A percentile compares a stretch with the other conserved stretches of the same genome.
Conservation (phyloP, 2,888 invertebrate genomes). For the Sarcophaga caerulescens region DNA sequence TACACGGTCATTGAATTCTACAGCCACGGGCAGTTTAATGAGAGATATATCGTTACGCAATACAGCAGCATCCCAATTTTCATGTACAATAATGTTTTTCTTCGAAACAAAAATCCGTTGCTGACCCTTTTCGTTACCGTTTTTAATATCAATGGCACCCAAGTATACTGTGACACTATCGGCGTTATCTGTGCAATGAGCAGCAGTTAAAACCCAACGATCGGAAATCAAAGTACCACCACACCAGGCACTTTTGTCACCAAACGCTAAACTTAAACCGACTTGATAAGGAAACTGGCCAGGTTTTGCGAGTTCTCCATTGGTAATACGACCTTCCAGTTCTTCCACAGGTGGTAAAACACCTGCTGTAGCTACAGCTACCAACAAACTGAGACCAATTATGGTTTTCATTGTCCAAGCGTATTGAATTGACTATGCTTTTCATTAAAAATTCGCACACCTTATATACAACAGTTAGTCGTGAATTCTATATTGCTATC, state of each 20-base stretch:
- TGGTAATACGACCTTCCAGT: conserved; percentile 75
- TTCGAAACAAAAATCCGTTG: conserved; percentile 66
- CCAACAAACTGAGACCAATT: conserved; percentile 65
- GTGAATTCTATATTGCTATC: conserved; percentile 17
- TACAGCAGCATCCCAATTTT: conserved; percentile 62
- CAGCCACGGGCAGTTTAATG: conserved; percentile 70
- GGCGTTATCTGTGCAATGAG: conserved; percentile 76
- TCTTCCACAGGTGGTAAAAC: conserved; percentile 32
- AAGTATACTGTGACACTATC: conserved; percentile 69
- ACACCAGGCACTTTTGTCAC: conserved; percentile 73
- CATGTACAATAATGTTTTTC: conserved; percentile 70
- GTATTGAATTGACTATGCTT: conserved; percentile 28
- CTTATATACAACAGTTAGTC: conserved; percentile 22
- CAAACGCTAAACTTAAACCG: conserved; percentile 73
- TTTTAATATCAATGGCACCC: conserved; percentile 70
- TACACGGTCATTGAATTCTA: conserved; percentile 70
- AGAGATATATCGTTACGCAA: conserved; percentile 74
- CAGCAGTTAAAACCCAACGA: conserved; percentile 78
- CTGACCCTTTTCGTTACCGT: conserved; percentile 68
- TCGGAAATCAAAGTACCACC: conserved; percentile 77
- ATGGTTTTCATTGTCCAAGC: conserved; percentile 69
- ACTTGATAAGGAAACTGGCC: conserved; percentile 77
- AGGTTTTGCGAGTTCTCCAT: conserved; percentile 72
- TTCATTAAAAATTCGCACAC: neutral
- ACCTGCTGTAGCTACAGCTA: conserved; percentile 67